Conservation (phyloP, 2,888 invertebrate genomes). For the Papilio elwesi region DNA sequence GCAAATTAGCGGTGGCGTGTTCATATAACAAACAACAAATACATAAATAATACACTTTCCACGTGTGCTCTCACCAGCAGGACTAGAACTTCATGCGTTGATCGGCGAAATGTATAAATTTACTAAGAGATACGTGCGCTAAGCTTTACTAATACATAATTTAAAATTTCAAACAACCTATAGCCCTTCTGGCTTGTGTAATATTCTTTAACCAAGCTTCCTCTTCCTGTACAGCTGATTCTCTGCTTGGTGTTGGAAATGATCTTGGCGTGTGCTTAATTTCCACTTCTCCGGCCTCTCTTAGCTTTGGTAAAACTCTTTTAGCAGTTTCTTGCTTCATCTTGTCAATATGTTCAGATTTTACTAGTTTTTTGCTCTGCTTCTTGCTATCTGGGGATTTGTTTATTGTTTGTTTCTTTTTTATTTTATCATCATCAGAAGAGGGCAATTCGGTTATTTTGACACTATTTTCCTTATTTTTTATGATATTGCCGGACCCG, state of each 20-base stretch:
- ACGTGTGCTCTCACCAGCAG: no score
- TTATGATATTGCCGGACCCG: background rate
- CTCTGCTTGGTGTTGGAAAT: conserved; percentile 92
- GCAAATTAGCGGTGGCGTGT: no score
- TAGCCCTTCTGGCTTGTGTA: conserved; percentile 87
- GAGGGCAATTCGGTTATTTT: conserved; percentile 58
- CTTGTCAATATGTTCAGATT: conserved; percentile 68
- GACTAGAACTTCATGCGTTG: no score
- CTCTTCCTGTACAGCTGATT: conserved; percentile 88
- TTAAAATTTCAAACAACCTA: conserved; percentile 57
- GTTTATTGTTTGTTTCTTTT: conserved; percentile 44
- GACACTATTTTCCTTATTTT: conserved; percentile 49
- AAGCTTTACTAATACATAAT: background rate
- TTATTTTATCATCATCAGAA: conserved; percentile 52
- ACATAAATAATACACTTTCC: no score
- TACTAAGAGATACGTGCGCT: no score
- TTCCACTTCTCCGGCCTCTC: conserved; percentile 84
- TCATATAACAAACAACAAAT: no score
- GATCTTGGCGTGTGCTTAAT: conserved; percentile 89
- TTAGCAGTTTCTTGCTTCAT: conserved; percentile 66
- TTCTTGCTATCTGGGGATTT: conserved; percentile 42
- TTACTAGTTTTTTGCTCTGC: conserved; percentile 56
- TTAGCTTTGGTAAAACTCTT: conserved; percentile 81
- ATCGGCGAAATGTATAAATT: no score
- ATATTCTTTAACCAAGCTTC: conserved; percentile 92